Conservation (phyloP, 2,888 invertebrate genomes). For the Drosophila paramelanica region DNA sequence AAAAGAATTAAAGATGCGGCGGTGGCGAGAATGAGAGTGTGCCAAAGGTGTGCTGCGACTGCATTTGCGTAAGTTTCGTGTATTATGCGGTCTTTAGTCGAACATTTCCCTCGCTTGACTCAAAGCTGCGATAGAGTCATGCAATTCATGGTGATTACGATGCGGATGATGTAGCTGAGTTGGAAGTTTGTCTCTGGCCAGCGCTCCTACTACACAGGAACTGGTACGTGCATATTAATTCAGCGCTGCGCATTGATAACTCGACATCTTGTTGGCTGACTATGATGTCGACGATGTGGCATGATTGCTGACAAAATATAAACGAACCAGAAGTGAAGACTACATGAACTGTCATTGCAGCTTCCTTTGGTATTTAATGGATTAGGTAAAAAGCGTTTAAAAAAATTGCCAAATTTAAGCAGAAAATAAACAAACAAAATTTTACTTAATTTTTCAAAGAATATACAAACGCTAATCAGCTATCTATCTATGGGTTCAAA, state of each 20-base stretch:
- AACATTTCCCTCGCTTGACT: conserved; percentile 29
- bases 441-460: too few species aligned
- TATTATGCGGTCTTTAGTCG: conserved; percentile 51
- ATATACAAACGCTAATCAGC: too few species aligned
- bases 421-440: too few species aligned
- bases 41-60: neutral
- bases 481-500: too few species aligned
- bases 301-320: neutral
- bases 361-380: neutral
- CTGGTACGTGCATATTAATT: conserved; percentile 5
- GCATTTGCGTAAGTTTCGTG: conserved; percentile 13
- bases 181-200: conserved; percentile 10
- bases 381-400: neutral
- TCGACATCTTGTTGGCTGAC: conserved; percentile 2
- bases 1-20: neutral
- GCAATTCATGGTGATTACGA: neutral
- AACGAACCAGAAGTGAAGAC: neutral
- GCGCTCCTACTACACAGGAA: neutral
- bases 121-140: conserved; percentile 31
- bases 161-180: neutral
- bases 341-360: neutral
- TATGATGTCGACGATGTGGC: conserved; percentile 2
- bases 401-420: too few species aligned
- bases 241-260: conserved; percentile 1
- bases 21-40: neutral